Base-by-base conservation (phyloP, 2,113 vertebrate genomes). In the Heterochromis multidens region DNA sequence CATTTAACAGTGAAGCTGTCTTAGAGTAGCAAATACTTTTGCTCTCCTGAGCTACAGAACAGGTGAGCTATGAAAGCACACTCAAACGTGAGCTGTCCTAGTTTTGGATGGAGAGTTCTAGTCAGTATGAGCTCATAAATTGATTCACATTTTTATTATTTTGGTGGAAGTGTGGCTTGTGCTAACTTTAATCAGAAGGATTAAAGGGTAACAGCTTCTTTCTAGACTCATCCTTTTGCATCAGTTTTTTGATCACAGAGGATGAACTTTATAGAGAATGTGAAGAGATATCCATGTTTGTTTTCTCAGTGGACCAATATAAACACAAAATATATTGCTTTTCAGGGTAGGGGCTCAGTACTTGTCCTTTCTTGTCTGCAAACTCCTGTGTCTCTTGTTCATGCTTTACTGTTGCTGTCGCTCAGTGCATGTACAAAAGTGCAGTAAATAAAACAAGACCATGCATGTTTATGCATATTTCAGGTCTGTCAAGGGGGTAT, bases 401-500 rank as follows among this genome's bases (percentile, higher is more conserved):
- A 35, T 29, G 12, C 40, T 86, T 88, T 61, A 54, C 65, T 82
- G 2, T 52, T 14, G 27, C 27, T 57, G 17, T 40, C 19, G 33
- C 35, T 84, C n/a, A 25, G n/a, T 29, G 35, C 56, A 74, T 25
- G 5, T 43, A 65, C 52, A 56, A 16, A 33, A 76, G 37, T 27
- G 43, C 46, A 74, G 21, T 61, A 37, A 79, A 77, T 81, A 52
- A 78, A 92, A 90, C 88, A 88, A 93, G 91, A 86, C 65, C 46
- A 3, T 79, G 58, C 91, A 81, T 82, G 91, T 63, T 33, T 82
- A 6, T 79, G 72, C 89, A 81, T 82, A 91, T 60, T 33, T 82
- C 59, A 60, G 40, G 23, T 31, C 49, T 17, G 59, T 82, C n/a
- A 46, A 11, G 12, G 76, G 2, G 46, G 85, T 43, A 85, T 84